Conservation (phyloP, 2,888 invertebrate genomes). For the Lithophane socia region DNA sequence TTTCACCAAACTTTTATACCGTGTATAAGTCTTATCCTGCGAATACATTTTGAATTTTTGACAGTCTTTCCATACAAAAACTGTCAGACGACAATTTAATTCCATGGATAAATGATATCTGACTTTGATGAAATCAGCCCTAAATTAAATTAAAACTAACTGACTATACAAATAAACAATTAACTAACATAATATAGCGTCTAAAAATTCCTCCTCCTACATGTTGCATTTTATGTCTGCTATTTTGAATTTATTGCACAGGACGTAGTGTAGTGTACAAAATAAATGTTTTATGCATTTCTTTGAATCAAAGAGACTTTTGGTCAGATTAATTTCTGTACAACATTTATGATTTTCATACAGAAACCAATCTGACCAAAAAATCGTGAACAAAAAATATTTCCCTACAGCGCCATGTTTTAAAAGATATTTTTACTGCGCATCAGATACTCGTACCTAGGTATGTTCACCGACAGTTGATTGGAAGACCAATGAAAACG, state of each 20-base stretch:
- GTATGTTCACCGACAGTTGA: constrained; percentile 43
- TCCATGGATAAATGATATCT: too few species aligned
- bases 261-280: too few species aligned
- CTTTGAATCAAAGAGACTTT: background rate
- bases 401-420: background rate
- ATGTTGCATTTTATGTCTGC: background rate
- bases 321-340: background rate
- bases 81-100: too few species aligned
- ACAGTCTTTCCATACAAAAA: too few species aligned
- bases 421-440: constrained; percentile 14
- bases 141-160: too few species aligned
- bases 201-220: too few species aligned
- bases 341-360: background rate
- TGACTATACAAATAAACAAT: too few species aligned
- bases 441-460: background rate
- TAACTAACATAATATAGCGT: too few species aligned
- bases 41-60: too few species aligned
- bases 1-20: too few species aligned
- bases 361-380: background rate
- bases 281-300: background rate
- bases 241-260: background rate
- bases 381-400: background rate
- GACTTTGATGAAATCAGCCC: too few species aligned
- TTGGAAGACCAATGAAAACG: constrained; percentile 63
- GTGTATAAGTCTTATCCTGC: too few species aligned